A percentile compares a stretch with the other conserved stretches of the same genome.
Conservation (phyloP, 1,140 invertebrate species). For the Palaemon carinicauda region DNA sequence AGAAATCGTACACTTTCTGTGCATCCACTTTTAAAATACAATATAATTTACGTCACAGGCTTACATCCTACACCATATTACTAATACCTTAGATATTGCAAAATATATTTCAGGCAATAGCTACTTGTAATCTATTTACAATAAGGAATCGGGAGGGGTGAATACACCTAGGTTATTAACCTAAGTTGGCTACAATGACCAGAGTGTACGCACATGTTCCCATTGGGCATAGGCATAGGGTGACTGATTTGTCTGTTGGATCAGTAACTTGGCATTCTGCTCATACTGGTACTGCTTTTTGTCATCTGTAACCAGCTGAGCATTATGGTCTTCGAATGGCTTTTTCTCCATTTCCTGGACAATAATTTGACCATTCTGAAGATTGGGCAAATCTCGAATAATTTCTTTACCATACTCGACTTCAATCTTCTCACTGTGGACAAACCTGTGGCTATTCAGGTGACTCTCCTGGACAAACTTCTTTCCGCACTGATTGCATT, state of each 20-base stretch:
- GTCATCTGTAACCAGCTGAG: no score
- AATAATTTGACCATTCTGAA: slow-evolving; percentile 3
- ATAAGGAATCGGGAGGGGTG: no score
- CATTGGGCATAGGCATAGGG: slow-evolving; percentile 44
- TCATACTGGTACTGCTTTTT: neutral
- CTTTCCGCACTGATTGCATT: slow-evolving; percentile 40
- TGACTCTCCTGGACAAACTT: slow-evolving; percentile 27
- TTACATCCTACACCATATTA: no score
- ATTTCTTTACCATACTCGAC: slow-evolving; percentile 3
- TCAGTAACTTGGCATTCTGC: slow-evolving; percentile 24
- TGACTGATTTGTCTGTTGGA: slow-evolving; percentile 42
- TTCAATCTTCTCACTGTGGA: slow-evolving; percentile 7
- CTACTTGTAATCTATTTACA: no score
- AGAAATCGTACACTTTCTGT: no score
- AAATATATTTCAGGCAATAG: no score
- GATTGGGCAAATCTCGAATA: slow-evolving; percentile 11
- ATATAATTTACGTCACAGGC: no score
- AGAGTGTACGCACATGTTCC: slow-evolving; percentile 46
- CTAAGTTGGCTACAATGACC: slow-evolving; percentile 25
- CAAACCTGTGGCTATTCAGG: slow-evolving; percentile 46
- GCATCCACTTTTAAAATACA: no score
- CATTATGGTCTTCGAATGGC: slow-evolving; percentile 7
- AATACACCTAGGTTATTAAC: no score
- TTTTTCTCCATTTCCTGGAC: slow-evolving; percentile 35
- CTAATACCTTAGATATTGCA: no score